Percentiles rank a stretch among this genome's conserved stretches.
These are phyloP conservation scores for Ashinkailepas kermadecensis DNA, from an alignment of 2,888 invertebrate genomes.

Conservation along the genomic window DNA sequence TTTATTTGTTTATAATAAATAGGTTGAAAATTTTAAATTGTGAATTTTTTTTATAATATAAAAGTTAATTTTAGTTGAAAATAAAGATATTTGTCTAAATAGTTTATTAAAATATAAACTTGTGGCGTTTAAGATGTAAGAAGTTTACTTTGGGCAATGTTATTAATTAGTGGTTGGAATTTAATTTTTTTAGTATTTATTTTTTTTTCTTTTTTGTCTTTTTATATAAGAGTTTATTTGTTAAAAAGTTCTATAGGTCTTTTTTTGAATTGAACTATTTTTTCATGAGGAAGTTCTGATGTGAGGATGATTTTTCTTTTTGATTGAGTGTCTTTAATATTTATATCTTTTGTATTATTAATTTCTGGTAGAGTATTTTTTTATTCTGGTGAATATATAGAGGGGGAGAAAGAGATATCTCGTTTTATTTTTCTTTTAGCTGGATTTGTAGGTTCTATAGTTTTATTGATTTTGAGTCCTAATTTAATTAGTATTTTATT, in stretches of 20 bases:
- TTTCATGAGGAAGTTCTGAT: not conserved
- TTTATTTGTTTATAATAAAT: too few species aligned
- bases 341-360: not conserved
- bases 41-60: too few species aligned
- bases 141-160: not conserved
- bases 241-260: not conserved
- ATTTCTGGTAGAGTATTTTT: not conserved
- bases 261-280: not conserved
- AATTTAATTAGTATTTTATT: constrained; percentile 63
- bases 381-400: constrained; percentile 48
- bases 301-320: not conserved
- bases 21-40: too few species aligned
- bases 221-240: not conserved
- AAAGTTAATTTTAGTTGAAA: too few species aligned
- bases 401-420: constrained; percentile 49
- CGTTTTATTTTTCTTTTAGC: constrained; percentile 59
- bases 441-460: constrained; percentile 59
- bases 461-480: constrained; percentile 59
- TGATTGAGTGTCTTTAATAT: not conserved
- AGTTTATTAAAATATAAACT: too few species aligned
- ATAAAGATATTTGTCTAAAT: too few species aligned
- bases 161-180: not conserved
- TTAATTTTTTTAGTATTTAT: not conserved
- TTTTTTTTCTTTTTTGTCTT: not conserved
- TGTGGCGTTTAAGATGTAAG: too few species aligned